A percentile compares a stretch with the other conserved stretches of the same genome.
These are phyloP conservation scores for Graphium colonna DNA, from an alignment of 2,888 invertebrate species.

Conservation along the genomic window DNA sequence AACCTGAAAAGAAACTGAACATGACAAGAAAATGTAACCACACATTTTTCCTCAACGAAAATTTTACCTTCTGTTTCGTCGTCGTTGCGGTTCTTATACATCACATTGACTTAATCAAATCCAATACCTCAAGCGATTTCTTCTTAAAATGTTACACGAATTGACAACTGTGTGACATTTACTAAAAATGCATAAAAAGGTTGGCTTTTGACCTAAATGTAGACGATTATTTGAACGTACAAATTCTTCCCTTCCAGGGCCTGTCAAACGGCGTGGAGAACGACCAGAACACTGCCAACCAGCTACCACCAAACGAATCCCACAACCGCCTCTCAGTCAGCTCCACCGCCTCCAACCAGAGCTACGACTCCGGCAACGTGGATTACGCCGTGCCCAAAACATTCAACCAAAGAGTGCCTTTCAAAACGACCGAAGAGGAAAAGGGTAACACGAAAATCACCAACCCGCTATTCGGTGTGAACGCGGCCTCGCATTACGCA, in stretches of 20 bases:
- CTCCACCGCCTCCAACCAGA: conserved; percentile 69
- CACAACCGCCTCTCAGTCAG: conserved; percentile 70
- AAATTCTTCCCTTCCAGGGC: conserved; percentile 57
- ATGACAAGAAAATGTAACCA: too few relatives aligned
- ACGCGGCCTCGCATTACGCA: conserved; percentile 72
- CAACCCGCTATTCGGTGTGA: conserved; percentile 72
- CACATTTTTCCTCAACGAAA: too few relatives aligned
- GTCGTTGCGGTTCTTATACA: too few relatives aligned
- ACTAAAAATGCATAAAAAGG: too few relatives aligned
- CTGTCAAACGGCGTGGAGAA: conserved; percentile 72
- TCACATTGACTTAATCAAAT: too few relatives aligned
- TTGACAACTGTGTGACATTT: too few relatives aligned
- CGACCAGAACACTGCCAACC: conserved; percentile 66
- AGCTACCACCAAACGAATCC: conserved; percentile 50
- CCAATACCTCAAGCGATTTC: too few relatives aligned
- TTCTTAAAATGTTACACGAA: too few relatives aligned
- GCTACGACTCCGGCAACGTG: conserved; percentile 63
- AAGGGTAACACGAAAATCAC: conserved; percentile 56
- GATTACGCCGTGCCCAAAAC: conserved; percentile 66
- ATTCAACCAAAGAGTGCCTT: conserved; percentile 50
- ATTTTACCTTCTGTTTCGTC: too few relatives aligned
- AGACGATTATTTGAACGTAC: too few relatives aligned
- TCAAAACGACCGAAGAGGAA: conserved; percentile 50
- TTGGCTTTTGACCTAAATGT: too few relatives aligned
- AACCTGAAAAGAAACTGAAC: too few relatives aligned